Base-by-base conservation (phyloP, 2,888 invertebrate species). In the Volucella inflata region DNA sequence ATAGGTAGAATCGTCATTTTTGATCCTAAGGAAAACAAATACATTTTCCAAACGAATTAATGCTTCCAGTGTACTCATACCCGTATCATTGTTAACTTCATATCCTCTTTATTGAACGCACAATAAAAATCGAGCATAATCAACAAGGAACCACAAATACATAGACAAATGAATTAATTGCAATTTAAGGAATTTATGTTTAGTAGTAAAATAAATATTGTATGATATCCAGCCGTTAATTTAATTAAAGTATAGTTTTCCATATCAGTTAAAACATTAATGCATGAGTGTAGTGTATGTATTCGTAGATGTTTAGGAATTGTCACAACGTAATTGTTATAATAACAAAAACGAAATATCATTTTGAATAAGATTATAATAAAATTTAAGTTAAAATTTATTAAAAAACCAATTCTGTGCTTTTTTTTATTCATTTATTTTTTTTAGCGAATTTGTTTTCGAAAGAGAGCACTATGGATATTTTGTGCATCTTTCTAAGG, bases 341-440 rank as follows among this genome's bases (percentile, higher is more conserved):
- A 77, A 51, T 75, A 74, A 51, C 48, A 50, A 65, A 62, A 67
- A 60, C n/a, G 11, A 48, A 57, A 75, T 59, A 84, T 75, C 74
- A 84, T 84, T 84, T 75, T 84, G 74, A 68, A 79, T 75, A 79
- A 79, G 14, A 76, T 76, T 59, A 50, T 74, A 72, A 55, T 75
- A 71, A 79, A 84, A 77, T 67, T 55, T 51, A 77, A 68, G 50
- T 78, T 68, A 51, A 51, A 67, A 68, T 30, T 70, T 72, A 72
- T 62, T 74, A n/a, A 30, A 70, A 12, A 46, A 17, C 8, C n/a
- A 36, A 4, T 38, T n/a, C 17, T n/a, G 40, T 55, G 50, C 74
- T 67, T 60, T 38, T 46, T 65, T 59, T 60, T 14, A 30, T 6
- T 30, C n/a, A 30, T 30, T 30, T 30, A 30, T 4, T 21, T 21